Evolutionary conservation across 1,140 invertebrate species (phyloP).

Genomic region (Probaryconus sp.): DNA sequence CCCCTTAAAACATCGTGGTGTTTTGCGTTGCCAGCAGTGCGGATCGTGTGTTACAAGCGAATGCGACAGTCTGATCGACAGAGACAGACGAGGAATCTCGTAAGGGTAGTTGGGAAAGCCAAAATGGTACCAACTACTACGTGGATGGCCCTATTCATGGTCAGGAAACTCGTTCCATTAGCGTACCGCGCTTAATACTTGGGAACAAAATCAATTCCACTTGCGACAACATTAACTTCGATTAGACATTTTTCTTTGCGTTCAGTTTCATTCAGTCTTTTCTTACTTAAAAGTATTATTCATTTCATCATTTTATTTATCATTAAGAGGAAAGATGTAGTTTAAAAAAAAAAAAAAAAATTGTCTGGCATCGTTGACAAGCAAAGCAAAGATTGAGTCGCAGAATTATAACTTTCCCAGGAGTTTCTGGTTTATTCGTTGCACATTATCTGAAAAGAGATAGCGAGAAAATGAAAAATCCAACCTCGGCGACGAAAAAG

Average conservation of each 20-base stretch:
- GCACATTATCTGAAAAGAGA: conserved; percentile 10
- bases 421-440: conserved; percentile 7
- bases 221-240: neutral
- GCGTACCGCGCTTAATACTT: conserved; percentile 7
- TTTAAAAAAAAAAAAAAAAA: too few relatives aligned
- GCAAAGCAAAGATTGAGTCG: too few relatives aligned
- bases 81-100: conserved; percentile 29
- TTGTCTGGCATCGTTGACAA: too few relatives aligned
- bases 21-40: conserved; percentile 42
- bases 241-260: too few relatives aligned
- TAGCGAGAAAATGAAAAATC: conserved; percentile 3
- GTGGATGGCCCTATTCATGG: conserved; percentile 65
- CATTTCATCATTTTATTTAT: too few relatives aligned
- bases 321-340: too few relatives aligned
- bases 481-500: conserved; percentile 62
- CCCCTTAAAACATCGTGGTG: conserved; percentile 38
- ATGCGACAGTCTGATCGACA: conserved; percentile 35
- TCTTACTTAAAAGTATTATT: too few relatives aligned
- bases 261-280: too few relatives aligned
- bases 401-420: too few relatives aligned
- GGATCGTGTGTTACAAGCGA: conserved; percentile 41
- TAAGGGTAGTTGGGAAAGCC: conserved; percentile 53
- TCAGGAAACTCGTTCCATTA: conserved; percentile 67
- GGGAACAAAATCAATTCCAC: conserved; percentile 22
- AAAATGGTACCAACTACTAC: conserved; percentile 59